These are phyloP conservation scores for Lepilemur ruficaudatus DNA, from an alignment of 2,797 vertebrate genomes.

Conservation along the genomic window DNA sequence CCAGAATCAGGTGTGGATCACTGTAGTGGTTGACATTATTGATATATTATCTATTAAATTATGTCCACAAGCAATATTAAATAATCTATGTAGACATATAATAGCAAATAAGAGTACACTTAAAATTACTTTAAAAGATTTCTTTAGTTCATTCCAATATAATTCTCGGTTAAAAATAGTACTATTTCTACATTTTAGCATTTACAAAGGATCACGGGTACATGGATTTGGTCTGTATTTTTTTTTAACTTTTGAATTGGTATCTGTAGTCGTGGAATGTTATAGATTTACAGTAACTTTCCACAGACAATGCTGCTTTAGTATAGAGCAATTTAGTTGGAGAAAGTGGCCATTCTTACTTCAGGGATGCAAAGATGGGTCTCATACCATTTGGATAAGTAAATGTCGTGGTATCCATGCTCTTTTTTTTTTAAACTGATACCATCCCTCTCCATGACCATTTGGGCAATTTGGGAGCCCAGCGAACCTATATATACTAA, in stretches of 20 bases:
- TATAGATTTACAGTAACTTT: constrained; percentile 48
- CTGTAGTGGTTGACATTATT: constrained; percentile 79
- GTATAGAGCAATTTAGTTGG: constrained; percentile 44
- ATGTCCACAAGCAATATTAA: constrained; percentile 83
- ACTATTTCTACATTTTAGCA: constrained; percentile 73
- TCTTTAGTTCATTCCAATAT: constrained; percentile 79
- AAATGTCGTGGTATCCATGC: neutral
- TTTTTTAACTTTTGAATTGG: constrained; percentile 61
- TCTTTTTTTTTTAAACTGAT: neutral
- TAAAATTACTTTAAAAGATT: constrained; percentile 75
- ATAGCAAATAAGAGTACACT: constrained; percentile 68
- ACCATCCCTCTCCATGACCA: neutral
- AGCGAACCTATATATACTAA: neutral
- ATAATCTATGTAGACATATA: constrained; percentile 79
- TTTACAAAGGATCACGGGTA: constrained; percentile 77
- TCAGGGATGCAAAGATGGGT: constrained; percentile 63
- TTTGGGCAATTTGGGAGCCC: neutral
- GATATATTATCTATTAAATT: constrained; percentile 83
- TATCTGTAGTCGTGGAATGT: constrained; percentile 41
- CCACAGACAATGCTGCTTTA: constrained; percentile 49
- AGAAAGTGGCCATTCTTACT: constrained; percentile 55
- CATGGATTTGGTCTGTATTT: constrained; percentile 67
- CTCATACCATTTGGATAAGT: neutral
- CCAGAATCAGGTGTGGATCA: constrained; percentile 80
- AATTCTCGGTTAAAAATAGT: constrained; percentile 78